Percentiles rank a stretch among this genome's conserved stretches.
phyloP scores from a whole-genome alignment of 2,797 vertebrate species.

The Clarias laeviceps region DNA sequence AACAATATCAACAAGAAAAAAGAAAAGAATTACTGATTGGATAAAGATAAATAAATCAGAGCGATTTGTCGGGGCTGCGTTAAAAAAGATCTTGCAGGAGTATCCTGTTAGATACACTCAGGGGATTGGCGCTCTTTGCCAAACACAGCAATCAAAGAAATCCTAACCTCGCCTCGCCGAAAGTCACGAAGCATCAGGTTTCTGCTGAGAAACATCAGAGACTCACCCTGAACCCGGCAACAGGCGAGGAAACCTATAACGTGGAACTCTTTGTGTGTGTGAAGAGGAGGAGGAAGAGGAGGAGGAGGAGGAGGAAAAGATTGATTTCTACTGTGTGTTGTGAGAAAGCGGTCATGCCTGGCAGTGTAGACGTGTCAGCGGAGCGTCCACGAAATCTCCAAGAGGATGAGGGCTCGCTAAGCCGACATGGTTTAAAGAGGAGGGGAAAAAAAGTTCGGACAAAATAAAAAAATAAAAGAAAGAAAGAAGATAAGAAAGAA shows the following conservation, averaged over 20 bases:
- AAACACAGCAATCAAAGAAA: constrained; percentile 14
- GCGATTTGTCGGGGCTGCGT: constrained; percentile 41
- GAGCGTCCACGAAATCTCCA: constrained; percentile 4
- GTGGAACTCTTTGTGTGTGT: background rate
- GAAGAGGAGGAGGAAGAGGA: background rate
- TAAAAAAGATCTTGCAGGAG: constrained; percentile 62
- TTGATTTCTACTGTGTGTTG: constrained; percentile 21
- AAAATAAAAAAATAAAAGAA: background rate
- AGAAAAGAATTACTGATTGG: too few species aligned
- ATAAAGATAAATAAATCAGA: background rate
- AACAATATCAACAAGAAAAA: background rate
- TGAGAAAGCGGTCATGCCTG: constrained; percentile 22
- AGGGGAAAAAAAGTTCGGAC: background rate
- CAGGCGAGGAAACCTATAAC: constrained; percentile 7
- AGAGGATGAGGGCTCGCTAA: background rate
- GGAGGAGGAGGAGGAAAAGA: background rate
- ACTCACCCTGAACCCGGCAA: constrained; percentile 8
- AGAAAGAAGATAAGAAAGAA: background rate
- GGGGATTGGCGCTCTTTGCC: constrained; percentile 67
- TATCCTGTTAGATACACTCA: constrained; percentile 70
- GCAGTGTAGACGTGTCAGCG: constrained; percentile 12
- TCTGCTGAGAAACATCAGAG: background rate
- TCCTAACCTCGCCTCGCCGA: background rate
- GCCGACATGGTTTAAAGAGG: background rate
- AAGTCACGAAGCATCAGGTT: background rate